Base-by-base conservation (phyloP, 1,140 invertebrate species). In the Zaprionus nigranus region DNA sequence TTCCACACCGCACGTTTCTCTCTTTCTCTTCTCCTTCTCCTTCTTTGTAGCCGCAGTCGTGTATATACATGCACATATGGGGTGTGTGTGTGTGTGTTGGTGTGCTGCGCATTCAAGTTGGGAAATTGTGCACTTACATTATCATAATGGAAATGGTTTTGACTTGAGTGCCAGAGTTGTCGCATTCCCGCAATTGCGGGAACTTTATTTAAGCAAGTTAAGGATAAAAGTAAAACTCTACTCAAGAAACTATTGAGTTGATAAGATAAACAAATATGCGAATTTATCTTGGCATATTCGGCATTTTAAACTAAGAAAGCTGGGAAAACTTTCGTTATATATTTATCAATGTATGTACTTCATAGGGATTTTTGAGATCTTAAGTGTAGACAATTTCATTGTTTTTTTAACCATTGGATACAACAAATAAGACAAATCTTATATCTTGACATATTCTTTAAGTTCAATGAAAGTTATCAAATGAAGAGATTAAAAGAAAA, bases 101-200 rank as follows among this genome's bases (percentile, higher is more conserved):
- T 56, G 65, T 72, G 49, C 36, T 46, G 70, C 70, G 61, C 78
- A 84, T 88, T 79, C 78, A 82, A 90, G 84, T 88, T 88, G 85
- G 66, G 54, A 88, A 88, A 88, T 90, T 84, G 85, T 85, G 85
- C 85, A 90, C 81, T 88, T 88, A 88, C 85, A 88, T 88, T 88
- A 88, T 88, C 85, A 90, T 88, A 88, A 90, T 88, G 85, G 79
- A 90, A 88, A 88, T 81, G 84, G 61, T 85, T 90, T 85, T 90
- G 85, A 88, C 85, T 90, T 85, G 85, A 90, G 73, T 61, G 64
- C 53, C 68, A 90, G 84, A 69, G 85, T 84, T 88, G 83, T 51
- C 84, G 68, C 60, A 59, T 59, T 3, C 20, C 12, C 20, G 11
- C 20, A 22, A 38, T 63, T 4, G 5, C n/a, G 5, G 5, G n/a